Evolutionary conservation across 2,113 vertebrate genomes (phyloP).

Genomic region (Lepisosteus osseus): DNA sequence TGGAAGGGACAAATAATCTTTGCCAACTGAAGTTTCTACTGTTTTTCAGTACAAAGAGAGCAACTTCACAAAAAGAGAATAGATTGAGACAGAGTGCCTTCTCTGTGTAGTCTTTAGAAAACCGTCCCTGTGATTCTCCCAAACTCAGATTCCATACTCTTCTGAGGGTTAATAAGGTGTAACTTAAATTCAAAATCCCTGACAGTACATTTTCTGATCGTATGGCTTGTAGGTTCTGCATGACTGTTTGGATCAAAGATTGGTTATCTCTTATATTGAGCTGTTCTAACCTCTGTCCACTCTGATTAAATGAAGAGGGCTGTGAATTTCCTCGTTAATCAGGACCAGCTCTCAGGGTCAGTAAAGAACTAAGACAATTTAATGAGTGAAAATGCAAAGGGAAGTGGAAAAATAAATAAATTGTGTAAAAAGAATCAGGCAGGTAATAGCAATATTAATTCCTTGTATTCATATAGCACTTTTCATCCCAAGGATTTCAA

Average conservation of each 20-base stretch:
- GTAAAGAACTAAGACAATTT: constrained; percentile 59
- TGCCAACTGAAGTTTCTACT: constrained; percentile 16
- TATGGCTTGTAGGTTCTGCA: constrained; percentile 71
- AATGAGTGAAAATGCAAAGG: constrained; percentile 63
- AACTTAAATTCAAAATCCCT: constrained; percentile 83
- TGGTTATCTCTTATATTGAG: constrained; percentile 89
- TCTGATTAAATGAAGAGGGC: constrained; percentile 78
- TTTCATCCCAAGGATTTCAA: too few relatives aligned
- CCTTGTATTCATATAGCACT: too few relatives aligned
- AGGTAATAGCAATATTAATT: too few relatives aligned
- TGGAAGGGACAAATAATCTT: constrained; percentile 30
- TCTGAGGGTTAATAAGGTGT: constrained; percentile 78
- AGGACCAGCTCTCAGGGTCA: constrained; percentile 61
- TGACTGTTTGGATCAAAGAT: constrained; percentile 86
- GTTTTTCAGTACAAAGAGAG: constrained; percentile 7
- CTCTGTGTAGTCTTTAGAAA: constrained; percentile 19
- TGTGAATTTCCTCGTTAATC: constrained; percentile 81
- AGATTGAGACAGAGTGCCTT: constrained; percentile 21
- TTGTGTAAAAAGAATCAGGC: too few relatives aligned
- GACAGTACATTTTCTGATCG: constrained; percentile 77
- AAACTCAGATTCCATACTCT: constrained; percentile 49
- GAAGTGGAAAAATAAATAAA: constrained; percentile 44
- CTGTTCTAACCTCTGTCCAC: constrained; percentile 91
- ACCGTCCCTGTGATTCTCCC: constrained; percentile 29
- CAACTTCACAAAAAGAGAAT: constrained; percentile 19